phyloP scores from a whole-genome alignment of 2,797 vertebrate species.

The Lutjanus argentimaculatus region DNA sequence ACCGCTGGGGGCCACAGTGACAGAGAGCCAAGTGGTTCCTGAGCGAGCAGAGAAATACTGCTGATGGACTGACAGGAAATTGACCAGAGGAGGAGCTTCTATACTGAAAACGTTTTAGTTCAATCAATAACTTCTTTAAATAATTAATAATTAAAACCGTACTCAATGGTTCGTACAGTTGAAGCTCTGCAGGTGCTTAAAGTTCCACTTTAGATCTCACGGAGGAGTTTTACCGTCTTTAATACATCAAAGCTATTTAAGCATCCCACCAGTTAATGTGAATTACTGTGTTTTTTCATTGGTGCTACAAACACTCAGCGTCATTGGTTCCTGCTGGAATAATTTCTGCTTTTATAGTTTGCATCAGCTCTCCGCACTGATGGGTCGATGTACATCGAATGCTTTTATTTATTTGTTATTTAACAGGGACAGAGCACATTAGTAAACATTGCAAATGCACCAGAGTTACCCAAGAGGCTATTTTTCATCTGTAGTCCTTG shows the following conservation, averaged over 20 bases:
- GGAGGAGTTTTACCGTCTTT: background rate
- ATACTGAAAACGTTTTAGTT: background rate
- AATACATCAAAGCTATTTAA: background rate
- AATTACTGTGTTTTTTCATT: background rate
- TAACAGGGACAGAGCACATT: no score
- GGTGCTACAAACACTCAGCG: background rate
- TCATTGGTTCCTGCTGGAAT: background rate
- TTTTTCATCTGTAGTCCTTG: no score
- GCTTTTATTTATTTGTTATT: no score
- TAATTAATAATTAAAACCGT: background rate
- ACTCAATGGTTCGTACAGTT: background rate
- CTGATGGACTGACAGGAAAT: background rate
- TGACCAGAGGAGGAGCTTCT: background rate
- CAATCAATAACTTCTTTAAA: background rate
- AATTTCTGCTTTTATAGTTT: background rate
- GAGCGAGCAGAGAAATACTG: background rate
- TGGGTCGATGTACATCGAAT: conserved; percentile 2
- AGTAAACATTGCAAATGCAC: no score
- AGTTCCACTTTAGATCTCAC: no score
- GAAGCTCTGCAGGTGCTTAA: background rate
- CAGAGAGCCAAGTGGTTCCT: conserved; percentile 22
- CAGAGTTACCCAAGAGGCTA: no score
- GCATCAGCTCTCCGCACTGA: background rate
- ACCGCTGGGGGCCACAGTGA: conserved; percentile 17
- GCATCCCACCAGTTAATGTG: background rate